Conservation (phyloP, 2,888 invertebrate genomes). For the Drosophila diplacantha region DNA sequence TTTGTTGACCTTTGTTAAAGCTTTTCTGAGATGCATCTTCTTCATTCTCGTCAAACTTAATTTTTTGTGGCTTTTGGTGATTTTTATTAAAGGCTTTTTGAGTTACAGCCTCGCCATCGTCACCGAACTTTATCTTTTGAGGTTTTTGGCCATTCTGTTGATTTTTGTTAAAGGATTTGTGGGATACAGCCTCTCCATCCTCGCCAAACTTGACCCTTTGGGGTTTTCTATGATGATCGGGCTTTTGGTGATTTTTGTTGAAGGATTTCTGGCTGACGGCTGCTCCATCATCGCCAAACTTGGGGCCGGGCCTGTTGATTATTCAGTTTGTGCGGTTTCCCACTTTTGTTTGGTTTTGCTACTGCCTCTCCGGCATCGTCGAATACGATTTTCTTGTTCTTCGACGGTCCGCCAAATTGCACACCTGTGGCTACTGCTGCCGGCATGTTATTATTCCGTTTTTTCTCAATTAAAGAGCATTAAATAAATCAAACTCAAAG, state of each 20-base stretch:
- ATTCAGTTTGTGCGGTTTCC: constrained; percentile 34
- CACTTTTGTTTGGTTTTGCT: constrained; percentile 36
- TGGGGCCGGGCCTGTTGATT: constrained; percentile 2
- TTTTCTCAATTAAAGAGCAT: constrained; percentile 33
- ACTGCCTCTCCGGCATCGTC: constrained; percentile 68
- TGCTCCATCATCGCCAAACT: constrained; percentile 20
- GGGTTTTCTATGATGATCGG: constrained; percentile 9
- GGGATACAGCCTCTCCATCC: constrained; percentile 7
- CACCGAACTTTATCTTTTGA: constrained; percentile 27
- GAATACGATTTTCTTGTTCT: constrained; percentile 75
- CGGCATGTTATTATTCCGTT: constrained; percentile 49
- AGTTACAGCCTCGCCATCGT: constrained; percentile 14
- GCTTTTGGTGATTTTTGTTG: constrained; percentile 16
- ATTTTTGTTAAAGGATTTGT: constrained; percentile 8
- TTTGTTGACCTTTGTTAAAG: constrained; percentile 3
- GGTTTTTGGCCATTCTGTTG: constrained; percentile 23
- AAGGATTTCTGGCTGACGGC: constrained; percentile 10
- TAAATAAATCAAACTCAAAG: constrained; percentile 4
- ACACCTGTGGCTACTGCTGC: constrained; percentile 55
- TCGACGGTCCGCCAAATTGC: constrained; percentile 44
- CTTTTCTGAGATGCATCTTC: not conserved
- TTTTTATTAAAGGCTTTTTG: constrained; percentile 7
- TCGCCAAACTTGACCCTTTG: constrained; percentile 41
- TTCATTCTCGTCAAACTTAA: constrained; percentile 37
- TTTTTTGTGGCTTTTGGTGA: constrained; percentile 14